Percentiles rank a stretch among this genome's conserved stretches.
phyloP scores from a whole-genome alignment of 2,888 invertebrate genomes.

The Pilophorus perplexus region DNA sequence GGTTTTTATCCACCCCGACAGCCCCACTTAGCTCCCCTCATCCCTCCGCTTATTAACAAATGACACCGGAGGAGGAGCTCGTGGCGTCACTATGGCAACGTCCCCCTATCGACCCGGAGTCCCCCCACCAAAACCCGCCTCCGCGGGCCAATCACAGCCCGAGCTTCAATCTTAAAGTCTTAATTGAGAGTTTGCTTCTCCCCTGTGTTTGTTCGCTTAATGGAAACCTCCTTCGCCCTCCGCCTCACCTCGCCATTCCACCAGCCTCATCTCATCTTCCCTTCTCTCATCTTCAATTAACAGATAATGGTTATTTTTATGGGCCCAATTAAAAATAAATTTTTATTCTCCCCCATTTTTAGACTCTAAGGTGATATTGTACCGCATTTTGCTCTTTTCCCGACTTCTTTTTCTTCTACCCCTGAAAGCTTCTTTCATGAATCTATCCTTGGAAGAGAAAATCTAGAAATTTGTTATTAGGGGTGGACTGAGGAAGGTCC shows the following conservation, averaged over 20 bases:
- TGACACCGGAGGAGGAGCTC: constrained; percentile 37
- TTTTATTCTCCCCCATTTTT: constrained; percentile 3
- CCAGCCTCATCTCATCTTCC: background rate
- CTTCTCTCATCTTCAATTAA: constrained; percentile 12
- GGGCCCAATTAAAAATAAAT: constrained; percentile 16
- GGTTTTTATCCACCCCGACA: too few species aligned
- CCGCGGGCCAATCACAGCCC: constrained; percentile 36
- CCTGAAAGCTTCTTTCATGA: too few species aligned
- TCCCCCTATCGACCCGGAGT: constrained; percentile 36
- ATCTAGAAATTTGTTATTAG: too few species aligned
- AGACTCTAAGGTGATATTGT: too few species aligned
- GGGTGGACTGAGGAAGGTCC: too few species aligned
- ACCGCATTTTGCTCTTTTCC: background rate
- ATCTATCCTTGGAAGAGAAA: too few species aligned
- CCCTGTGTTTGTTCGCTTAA: constrained; percentile 29
- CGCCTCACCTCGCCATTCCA: background rate
- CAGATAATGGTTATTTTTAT: constrained; percentile 32
- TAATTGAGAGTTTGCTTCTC: constrained; percentile 36
- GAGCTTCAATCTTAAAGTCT: constrained; percentile 36
- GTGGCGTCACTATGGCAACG: constrained; percentile 33
- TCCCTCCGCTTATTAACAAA: constrained; percentile 35
- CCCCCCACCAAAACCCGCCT: constrained; percentile 7
- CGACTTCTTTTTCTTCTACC: background rate
- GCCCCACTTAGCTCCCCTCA: background rate
- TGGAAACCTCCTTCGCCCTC: constrained; percentile 14